Evolutionary conservation across 2,113 vertebrate genomes (phyloP), one percentile per base, ranked within the genome.

Genomic region (Ceyx cyanopectus): DNA sequence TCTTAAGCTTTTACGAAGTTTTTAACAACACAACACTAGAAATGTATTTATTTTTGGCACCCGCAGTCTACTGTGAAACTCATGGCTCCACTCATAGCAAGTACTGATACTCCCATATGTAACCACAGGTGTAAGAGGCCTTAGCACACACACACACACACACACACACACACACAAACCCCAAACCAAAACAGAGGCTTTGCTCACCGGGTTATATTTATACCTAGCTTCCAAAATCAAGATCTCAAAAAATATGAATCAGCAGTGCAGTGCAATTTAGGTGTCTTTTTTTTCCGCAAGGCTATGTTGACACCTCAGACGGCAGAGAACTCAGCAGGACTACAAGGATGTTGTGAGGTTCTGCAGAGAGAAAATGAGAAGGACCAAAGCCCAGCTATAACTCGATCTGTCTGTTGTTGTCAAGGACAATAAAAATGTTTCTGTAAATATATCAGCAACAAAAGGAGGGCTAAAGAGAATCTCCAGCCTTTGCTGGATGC

Each of bases 141-240:
- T 56, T 30, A 66, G 21, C 16, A 10, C 4, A 5, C 8, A 30
- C 12, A 1, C 61, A 37, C 37, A 32, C n/a, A n/a, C n/a, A 37
- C 37, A 37, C 37, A 37, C 37, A 37, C 37, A 37, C 37, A 10
- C 4, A 5, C 6, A 37, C 12, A 1, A 37, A 37, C 37, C 10
- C 37, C 37, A 37, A 37, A 37, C 9, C 61, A 15, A 81, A 14
- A 1, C 0, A 0, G 21, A 68, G 26, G 4, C 9, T 72, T 78
- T 93, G 4, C 8, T 67, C 10, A 14, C 40, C 7, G 26, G 14
- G 5, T 37, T 70, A 5, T 12, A 18, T 7, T 73, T 7, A 60
- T 48, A 54, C 2, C 24, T 19, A 29, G 27, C 3, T 18, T 27
- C 34, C 17, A 78, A 81, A 89, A 60, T 73, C n/a, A 40, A 19